These are phyloP conservation scores for Achroia grisella DNA, from an alignment of 1,140 invertebrate species.

Conservation along the genomic window DNA sequence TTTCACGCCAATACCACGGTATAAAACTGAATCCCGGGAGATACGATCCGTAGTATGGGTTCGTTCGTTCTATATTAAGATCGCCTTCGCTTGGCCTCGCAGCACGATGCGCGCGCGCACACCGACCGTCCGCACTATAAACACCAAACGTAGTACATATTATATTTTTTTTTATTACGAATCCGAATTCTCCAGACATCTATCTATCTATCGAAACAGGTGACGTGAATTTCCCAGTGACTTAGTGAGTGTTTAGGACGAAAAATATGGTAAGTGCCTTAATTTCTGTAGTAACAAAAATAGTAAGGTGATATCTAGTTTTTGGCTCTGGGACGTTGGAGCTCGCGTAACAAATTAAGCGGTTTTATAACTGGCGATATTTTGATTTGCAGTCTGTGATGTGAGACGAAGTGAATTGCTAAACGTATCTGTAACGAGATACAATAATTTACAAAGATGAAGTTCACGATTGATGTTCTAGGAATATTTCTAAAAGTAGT, in stretches of 20 bases:
- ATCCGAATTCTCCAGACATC: slow-evolving; percentile 32
- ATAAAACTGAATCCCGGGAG: slow-evolving; percentile 45
- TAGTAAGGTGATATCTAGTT: slow-evolving; percentile 27
- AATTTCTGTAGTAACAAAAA: slow-evolving; percentile 15
- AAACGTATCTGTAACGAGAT: neutral
- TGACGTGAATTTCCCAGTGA: slow-evolving; percentile 3
- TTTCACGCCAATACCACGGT: slow-evolving; percentile 17
- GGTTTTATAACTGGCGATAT: slow-evolving; percentile 14
- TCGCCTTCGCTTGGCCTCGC: slow-evolving; percentile 44
- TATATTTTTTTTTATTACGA: slow-evolving; percentile 57
- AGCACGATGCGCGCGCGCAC: slow-evolving; percentile 48
- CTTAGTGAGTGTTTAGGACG: neutral
- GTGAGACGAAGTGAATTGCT: slow-evolving; percentile 41
- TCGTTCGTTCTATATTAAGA: slow-evolving; percentile 63
- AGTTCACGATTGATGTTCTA: slow-evolving; percentile 69
- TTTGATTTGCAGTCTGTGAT: slow-evolving; percentile 53
- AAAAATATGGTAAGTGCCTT: slow-evolving; percentile 43
- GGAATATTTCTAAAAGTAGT: slow-evolving; percentile 71
- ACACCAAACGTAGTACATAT: slow-evolving; percentile 61
- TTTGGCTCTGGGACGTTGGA: slow-evolving; percentile 8
- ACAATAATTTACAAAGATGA: slow-evolving; percentile 49
- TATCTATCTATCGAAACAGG: slow-evolving; percentile 26
- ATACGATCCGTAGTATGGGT: slow-evolving; percentile 34
- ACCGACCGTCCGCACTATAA: slow-evolving; percentile 35
- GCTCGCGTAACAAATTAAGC: slow-evolving; percentile 9